phyloP scores from a whole-genome alignment of 2,888 invertebrate genomes.

The Cinara cedri region DNA sequence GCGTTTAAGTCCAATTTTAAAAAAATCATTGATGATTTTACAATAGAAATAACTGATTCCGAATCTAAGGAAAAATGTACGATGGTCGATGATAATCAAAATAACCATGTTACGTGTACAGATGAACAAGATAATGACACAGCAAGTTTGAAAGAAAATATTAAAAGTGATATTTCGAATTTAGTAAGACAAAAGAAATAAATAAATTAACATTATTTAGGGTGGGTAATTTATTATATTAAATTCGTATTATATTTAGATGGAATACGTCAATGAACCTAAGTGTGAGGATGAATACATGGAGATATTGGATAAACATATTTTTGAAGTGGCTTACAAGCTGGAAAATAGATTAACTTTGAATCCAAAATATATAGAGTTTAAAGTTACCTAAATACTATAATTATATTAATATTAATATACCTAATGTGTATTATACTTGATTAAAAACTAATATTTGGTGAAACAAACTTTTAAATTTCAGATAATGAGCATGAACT shows the following conservation, averaged over 20 bases:
- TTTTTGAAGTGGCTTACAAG: not conserved
- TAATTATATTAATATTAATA: too few relatives aligned
- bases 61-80: not conserved
- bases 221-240: not conserved
- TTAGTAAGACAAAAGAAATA: conserved; percentile 14
- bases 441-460: too few relatives aligned
- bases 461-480: not conserved
- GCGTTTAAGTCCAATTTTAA: conserved; percentile 13
- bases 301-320: not conserved
- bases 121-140: too few relatives aligned
- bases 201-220: not conserved
- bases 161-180: not conserved
- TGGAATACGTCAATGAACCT: not conserved
- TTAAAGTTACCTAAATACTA: not conserved
- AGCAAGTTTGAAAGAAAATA: too few relatives aligned
- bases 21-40: conserved; percentile 6
- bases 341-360: conserved; percentile 8
- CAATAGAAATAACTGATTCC: not conserved
- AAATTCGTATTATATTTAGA: not conserved
- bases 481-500: not conserved
- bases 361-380: not conserved
- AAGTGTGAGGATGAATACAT: not conserved
- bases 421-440: too few relatives aligned
- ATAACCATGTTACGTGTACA: not conserved
- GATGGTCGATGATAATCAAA: not conserved